Base-by-base conservation (phyloP, 2,888 invertebrate species). In the Eledone cirrhosa region DNA sequence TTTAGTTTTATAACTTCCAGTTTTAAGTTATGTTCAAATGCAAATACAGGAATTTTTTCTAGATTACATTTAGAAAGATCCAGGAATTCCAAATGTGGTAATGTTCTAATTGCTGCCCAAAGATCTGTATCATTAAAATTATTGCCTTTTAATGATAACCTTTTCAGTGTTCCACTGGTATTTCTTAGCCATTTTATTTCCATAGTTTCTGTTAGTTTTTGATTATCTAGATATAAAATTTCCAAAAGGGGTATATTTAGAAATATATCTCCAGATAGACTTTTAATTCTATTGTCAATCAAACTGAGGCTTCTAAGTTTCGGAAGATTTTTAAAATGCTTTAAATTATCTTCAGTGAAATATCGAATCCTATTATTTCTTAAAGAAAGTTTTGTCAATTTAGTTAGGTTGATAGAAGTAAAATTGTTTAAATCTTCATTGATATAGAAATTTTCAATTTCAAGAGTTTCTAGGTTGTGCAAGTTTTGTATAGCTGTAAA, bases 141-240 rank as follows among this genome's bases (percentile, higher is more conserved):
- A 16, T 85, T 83, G 47, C 80, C 80, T 1, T 82, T 87, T 48
- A 92, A 82, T 41, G 90, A 88, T 53, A 92, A 84, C 78, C 86
- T 87, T 81, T 90, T 87, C 63, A 92, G 83, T 27, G 88, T 88
- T 29, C 85, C 82, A 87, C 89, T 88, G 69, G 90, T 83, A 5
- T 90, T 91, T 7, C 77, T 67, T 22, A 72, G 19, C 72, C 72
- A 72, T 72, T 72, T 41, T n/a, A 76, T 72, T 33, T 72, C 27
- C 41, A 72, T n/a, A 19, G 14, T 13, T 22, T 19, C 41, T 72
- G 1, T 69, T 29, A 33, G 31, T 8, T 41, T 41, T 41, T 41
- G 41, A 41, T 41, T 41, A 41, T 41, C 41, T 11, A 41, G 11
- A 41, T 41, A 41, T 41, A 41, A 41, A 41, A 41, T 41, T 41